Base-by-base conservation (phyloP, 2,113 vertebrate species). In the Arvicanthis niloticus region DNA sequence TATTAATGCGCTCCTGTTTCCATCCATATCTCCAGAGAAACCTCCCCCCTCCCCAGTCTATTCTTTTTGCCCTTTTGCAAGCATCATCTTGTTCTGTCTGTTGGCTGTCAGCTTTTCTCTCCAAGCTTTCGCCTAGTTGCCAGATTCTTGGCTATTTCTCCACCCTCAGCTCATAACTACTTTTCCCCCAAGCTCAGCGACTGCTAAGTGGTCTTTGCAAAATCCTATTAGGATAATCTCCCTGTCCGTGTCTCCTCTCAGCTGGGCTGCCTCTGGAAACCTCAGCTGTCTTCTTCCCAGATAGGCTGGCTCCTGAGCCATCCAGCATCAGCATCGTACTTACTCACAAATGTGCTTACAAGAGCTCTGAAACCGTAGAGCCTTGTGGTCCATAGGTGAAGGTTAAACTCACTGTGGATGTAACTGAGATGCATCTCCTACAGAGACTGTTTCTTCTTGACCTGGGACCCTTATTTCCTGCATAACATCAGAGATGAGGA, bases 141-240 rank as follows among this genome's bases (percentile, higher is more conserved):
- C 94, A 96, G 94, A 97, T 96, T 96, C 89, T 91, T 89, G 94
- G 94, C 95, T 97, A 84, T 91, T 96, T 97, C 97, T 87, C 97
- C 96, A 97, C 94, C 89, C 82, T 97, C 89, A 89, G 92, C 96
- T 97, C 92, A 62, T 96, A 97, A 97, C 94, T 96, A 95, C 89
- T 97, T 94, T 91, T 29, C 93, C 76, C 91, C 9, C 4, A 10
- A 97, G 97, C 96, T 97, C 93, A 94, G 96, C 0, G 3, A 96
- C 68, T 93, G 82, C 40, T 96, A 97, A 96, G 96, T 96, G 96
- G 95, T 95, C 96, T 97, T 96, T 96, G 82, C 91, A 91, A 97
- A 98, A 96, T 96, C 95, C 96, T 97, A 96, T 98, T 98, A 97
- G 94, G 91, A 93, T 97, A 96, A 98, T 96, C 96, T 96, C 93